phyloP scores from a whole-genome alignment of 1,140 invertebrate species.

The Penaeus vannamei region DNA sequence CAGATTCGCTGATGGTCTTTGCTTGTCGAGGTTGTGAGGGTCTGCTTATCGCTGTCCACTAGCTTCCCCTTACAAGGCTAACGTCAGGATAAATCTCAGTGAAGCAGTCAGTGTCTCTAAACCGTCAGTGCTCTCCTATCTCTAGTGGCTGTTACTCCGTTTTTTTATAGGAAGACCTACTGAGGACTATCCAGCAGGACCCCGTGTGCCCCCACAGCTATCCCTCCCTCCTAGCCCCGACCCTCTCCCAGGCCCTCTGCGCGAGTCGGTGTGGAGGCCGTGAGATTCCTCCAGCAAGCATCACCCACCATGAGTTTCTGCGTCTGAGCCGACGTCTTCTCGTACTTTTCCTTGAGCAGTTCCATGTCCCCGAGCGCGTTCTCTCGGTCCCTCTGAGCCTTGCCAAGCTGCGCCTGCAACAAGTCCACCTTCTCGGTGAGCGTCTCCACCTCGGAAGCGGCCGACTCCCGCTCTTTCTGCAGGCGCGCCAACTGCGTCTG shows the following conservation, averaged over 20 bases:
- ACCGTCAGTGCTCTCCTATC: too few species aligned
- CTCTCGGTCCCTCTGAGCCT: constrained; percentile 88
- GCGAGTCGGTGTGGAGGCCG: not conserved
- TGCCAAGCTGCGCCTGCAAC: constrained; percentile 83
- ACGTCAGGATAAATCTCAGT: too few species aligned
- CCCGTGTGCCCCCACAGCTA: not conserved
- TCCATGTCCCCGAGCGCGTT: constrained; percentile 87
- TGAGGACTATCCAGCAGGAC: too few species aligned
- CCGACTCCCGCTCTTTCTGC: constrained; percentile 89
- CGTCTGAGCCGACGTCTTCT: constrained; percentile 82
- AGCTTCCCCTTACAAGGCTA: too few species aligned
- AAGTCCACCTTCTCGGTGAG: constrained; percentile 83
- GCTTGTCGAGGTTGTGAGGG: too few species aligned
- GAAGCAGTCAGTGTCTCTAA: too few species aligned
- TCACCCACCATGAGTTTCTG: constrained; percentile 73
- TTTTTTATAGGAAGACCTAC: too few species aligned
- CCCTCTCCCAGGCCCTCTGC: not conserved
- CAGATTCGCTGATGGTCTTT: too few species aligned
- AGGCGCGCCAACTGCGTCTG: constrained; percentile 81
- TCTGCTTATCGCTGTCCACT: too few species aligned
- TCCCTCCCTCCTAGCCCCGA: not conserved
- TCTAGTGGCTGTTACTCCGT: too few species aligned
- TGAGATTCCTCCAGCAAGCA: constrained; percentile 33
- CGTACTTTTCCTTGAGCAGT: constrained; percentile 87
- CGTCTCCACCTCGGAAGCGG: constrained; percentile 85